phyloP scores from a whole-genome alignment of 1,140 invertebrate genomes.

The Drosophila lowei region DNA sequence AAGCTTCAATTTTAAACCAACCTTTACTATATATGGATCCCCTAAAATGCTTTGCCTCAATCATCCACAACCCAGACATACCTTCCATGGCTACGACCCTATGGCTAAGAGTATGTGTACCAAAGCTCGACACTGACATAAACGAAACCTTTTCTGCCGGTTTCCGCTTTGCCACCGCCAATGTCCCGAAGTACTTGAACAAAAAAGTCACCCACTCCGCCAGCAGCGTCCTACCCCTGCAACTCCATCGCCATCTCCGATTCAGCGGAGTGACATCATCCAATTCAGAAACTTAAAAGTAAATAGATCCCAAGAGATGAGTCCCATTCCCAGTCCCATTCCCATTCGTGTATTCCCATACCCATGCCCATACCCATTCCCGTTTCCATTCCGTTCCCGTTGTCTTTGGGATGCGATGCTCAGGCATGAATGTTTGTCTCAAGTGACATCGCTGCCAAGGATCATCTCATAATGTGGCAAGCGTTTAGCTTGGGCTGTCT shows the following conservation, averaged over 20 bases:
- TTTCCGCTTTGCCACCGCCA: slow-evolving; percentile 26
- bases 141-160: slow-evolving; percentile 41
- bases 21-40: too few species aligned
- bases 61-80: too few species aligned
- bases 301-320: slow-evolving; percentile 78
- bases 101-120: slow-evolving; percentile 9
- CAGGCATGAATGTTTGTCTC: slow-evolving; percentile 55
- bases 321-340: slow-evolving; percentile 34
- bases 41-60: neutral
- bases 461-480: slow-evolving; percentile 79
- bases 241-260: slow-evolving; percentile 17
- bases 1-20: too few species aligned
- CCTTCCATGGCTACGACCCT: neutral
- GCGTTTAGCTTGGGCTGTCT: slow-evolving; percentile 64
- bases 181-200: slow-evolving; percentile 35
- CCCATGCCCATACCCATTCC: neutral
- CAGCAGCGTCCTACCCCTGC: neutral
- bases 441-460: slow-evolving; percentile 77
- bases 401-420: slow-evolving; percentile 13
- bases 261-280: slow-evolving; percentile 68
- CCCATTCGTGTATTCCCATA: neutral
- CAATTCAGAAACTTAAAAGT: slow-evolving; percentile 80
- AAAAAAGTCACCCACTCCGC: slow-evolving; percentile 55
- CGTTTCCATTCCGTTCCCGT: slow-evolving; percentile 22
- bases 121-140: slow-evolving; percentile 7